Evolutionary conservation across 2,797 vertebrate genomes (phyloP), one percentile per base, ranked within the genome.

Genomic region (Chromis chromis): DNA sequence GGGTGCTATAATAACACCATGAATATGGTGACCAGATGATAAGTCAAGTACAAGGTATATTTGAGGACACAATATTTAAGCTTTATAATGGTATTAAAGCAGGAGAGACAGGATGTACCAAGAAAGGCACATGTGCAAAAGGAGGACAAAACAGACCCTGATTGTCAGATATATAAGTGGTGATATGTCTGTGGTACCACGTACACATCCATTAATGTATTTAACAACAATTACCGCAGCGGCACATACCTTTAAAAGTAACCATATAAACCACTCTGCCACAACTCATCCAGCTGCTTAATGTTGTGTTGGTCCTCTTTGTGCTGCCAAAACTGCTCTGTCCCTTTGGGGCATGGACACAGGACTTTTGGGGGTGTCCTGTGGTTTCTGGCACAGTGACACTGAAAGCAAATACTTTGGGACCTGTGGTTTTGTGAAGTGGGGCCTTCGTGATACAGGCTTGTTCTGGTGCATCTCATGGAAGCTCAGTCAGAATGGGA

Each of bases 1-100:
- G 67, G 79, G 58, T 59, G 70, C 71, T 54, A 42, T 65, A 70
- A 87, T 57, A 81, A 67, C 57, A 60, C 33, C 10, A 36, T 33
- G 22, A 55, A 72, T 53, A 78, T 67, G 59, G 55, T 7, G 10
- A 79, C 73, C 57, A 58, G 54, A 50, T 52, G 44, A 73, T 49
- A 42, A 24, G 44, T 64, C 9, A 49, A 74, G 33, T 52, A 21
- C 50, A 5, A 27, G 21, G 54, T 21, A 49, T 42, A 17, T 54
- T 24, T 33, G 64, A 72, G 59, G 57, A 61, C 12, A 14, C 24
- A 2, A 5, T 19, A 48, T 55, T 70, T 7, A 19, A 9, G 62
- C 24, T 62, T 67, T 28, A 31, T 11, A 24, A 60, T 54, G 13
- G 25, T 68, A 25, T 56, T 53, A 44, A 66, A 66, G 21, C 11